Evolutionary conservation across 2,113 vertebrate species (phyloP).

Genomic region (Fregata magnificens): DNA sequence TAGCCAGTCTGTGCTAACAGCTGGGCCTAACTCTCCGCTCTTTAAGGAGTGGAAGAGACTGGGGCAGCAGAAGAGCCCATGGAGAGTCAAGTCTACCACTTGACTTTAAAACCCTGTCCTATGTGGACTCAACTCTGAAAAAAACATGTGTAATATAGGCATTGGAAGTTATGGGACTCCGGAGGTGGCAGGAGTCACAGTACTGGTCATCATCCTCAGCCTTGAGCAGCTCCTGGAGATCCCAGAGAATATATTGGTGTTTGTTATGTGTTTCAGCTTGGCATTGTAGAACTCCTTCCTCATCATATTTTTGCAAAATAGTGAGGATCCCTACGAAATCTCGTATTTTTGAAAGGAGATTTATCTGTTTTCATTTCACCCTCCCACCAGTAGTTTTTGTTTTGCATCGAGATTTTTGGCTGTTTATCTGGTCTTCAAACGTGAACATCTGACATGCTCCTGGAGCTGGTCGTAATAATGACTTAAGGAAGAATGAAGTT

Average conservation of each 20-base stretch:
- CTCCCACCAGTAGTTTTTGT: not conserved
- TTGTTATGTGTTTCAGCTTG: not conserved
- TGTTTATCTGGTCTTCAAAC: not conserved
- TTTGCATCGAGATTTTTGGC: not conserved
- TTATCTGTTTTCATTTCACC: not conserved
- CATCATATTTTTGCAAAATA: not conserved
- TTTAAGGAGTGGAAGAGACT: not conserved
- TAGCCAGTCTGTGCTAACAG: not conserved
- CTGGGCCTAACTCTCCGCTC: not conserved
- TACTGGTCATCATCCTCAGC: not conserved
- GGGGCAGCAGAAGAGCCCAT: not conserved
- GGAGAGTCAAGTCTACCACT: not conserved
- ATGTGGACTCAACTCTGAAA: not conserved
- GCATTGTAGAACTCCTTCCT: not conserved
- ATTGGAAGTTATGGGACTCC: not conserved
- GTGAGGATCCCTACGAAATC: not conserved
- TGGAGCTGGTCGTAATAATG: not conserved
- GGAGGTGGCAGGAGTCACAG: not conserved
- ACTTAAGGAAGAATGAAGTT: not conserved
- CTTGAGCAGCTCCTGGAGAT: not conserved
- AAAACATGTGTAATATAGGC: too few species aligned
- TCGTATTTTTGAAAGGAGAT: not conserved
- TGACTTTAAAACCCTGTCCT: not conserved
- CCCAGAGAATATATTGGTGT: accelerated
- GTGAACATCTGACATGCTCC: not conserved